A percentile compares a stretch with the other conserved stretches of the same genome.
phyloP scores from a whole-genome alignment of 2,113 vertebrate species.

The Holacanthus passer region DNA sequence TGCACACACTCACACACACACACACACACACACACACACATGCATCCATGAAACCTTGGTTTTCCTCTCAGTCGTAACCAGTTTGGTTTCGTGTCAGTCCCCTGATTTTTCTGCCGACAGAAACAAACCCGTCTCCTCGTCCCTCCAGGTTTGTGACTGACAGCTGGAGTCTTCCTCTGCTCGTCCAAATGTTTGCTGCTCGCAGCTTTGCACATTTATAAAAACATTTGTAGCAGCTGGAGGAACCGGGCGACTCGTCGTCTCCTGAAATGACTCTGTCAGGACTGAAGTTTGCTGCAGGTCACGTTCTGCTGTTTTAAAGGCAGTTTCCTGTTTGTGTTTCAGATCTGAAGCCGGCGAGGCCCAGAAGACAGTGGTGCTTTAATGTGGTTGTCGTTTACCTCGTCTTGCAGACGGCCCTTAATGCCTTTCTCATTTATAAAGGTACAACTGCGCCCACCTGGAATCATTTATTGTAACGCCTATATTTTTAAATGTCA shows the following conservation, averaged over 20 bases:
- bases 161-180: conserved; percentile 6
- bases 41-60: neutral
- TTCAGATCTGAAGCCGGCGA: conserved; percentile 67
- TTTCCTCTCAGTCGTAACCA: neutral
- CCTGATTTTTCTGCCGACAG: neutral
- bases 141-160: conserved; percentile 3
- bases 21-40: neutral
- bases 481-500: neutral
- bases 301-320: neutral
- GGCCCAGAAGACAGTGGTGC: conserved; percentile 45
- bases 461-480: no score
- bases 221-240: neutral
- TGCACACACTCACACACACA: neutral
- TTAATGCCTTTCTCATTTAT: conserved; percentile 70
- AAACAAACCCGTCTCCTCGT: neutral
- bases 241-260: neutral
- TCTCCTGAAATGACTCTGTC: conserved; percentile 8
- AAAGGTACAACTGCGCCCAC: conserved; percentile 61
- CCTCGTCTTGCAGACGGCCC: conserved; percentile 65
- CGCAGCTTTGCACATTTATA: neutral
- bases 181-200: conserved; percentile 13
- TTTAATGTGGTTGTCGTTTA: conserved; percentile 42
- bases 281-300: neutral
- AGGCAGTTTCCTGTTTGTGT: conserved; percentile 32
- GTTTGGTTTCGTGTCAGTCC: conserved; percentile 9